phyloP scores from a whole-genome alignment of 2,797 vertebrate genomes.

The Chaetodon trifasciatus region DNA sequence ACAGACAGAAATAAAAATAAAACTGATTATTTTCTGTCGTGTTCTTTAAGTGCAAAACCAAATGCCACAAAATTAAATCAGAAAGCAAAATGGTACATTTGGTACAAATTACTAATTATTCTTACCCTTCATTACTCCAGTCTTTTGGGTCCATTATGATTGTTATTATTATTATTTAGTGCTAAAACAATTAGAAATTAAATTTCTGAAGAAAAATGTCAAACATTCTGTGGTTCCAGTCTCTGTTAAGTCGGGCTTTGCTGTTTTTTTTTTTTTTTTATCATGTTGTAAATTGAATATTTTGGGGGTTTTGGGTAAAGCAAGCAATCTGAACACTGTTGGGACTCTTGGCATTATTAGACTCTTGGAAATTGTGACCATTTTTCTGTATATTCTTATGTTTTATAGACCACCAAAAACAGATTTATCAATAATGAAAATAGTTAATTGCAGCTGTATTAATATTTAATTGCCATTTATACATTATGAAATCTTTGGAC shows the following conservation, averaged over 20 bases:
- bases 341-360: background rate
- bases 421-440: background rate
- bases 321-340: background rate
- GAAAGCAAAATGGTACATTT: background rate
- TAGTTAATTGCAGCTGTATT: background rate
- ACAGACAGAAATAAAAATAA: background rate
- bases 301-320: background rate
- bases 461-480: constrained; percentile 1
- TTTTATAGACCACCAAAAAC: background rate
- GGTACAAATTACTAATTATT: background rate
- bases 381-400: background rate
- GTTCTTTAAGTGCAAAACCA: background rate
- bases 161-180: background rate
- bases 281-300: background rate
- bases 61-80: background rate
- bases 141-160: too few relatives aligned
- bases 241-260: background rate
- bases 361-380: background rate
- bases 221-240: background rate
- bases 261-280: background rate
- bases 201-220: background rate
- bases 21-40: background rate
- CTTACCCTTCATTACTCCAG: background rate
- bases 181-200: background rate
- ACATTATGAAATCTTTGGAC: background rate